Conservation (phyloP, 2,888 invertebrate species). For the Rhagonycha fulva region DNA sequence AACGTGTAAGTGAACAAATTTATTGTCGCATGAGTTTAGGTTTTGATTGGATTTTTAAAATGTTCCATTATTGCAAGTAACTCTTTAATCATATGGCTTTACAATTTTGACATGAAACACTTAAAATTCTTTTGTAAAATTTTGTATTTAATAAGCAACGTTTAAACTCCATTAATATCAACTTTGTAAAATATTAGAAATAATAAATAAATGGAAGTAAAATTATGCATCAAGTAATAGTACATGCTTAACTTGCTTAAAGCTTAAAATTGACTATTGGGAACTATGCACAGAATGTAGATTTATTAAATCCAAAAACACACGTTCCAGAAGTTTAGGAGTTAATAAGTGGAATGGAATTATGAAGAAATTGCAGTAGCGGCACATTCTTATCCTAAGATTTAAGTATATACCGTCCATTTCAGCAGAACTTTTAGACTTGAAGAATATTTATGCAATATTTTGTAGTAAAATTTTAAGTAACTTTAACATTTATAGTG, state of each 20-base stretch:
- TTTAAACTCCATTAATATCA: background rate
- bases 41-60: background rate
- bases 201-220: background rate
- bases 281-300: constrained; percentile 46
- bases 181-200: background rate
- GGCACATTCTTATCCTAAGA: constrained; percentile 23
- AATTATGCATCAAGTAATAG: background rate
- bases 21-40: background rate
- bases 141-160: background rate
- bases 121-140: background rate
- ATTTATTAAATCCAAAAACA: constrained; percentile 47
- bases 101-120: background rate
- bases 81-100: background rate
- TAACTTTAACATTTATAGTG: constrained; percentile 4
- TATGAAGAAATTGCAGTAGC: constrained; percentile 44
- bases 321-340: constrained; percentile 39
- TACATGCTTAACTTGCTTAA: constrained; percentile 18
- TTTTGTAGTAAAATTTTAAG: background rate
- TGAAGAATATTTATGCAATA: background rate
- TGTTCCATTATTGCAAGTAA: background rate
- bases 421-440: background rate
- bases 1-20: background rate
- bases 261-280: constrained; percentile 41
- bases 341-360: constrained; percentile 45
- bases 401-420: background rate